These are phyloP conservation scores for Calidris pygmaea DNA, from an alignment of 2,113 vertebrate species.

Conservation along the genomic window DNA sequence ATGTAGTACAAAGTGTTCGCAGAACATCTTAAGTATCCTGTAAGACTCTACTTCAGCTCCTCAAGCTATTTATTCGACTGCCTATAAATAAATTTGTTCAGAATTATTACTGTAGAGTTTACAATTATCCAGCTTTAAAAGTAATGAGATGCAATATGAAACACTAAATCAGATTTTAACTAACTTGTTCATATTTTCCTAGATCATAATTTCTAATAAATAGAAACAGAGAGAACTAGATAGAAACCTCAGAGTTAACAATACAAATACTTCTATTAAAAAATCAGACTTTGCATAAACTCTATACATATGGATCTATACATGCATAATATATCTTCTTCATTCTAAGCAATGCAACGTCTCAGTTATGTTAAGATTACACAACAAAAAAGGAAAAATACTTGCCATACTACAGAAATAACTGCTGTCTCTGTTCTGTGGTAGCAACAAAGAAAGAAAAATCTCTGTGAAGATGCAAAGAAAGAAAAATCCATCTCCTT, in stretches of 20 bases:
- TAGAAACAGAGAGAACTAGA: neutral
- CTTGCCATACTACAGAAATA: neutral
- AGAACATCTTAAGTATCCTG: neutral
- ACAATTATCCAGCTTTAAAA: neutral
- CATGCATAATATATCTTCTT: neutral
- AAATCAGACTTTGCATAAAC: neutral
- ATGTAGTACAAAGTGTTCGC: neutral
- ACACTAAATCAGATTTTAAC: neutral
- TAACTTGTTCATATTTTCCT: neutral
- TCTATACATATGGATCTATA: neutral
- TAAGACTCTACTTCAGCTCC: neutral
- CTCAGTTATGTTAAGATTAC: neutral
- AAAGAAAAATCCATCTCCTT: neutral
- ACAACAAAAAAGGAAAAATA: neutral
- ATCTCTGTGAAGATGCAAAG: neutral
- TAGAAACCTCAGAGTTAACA: neutral
- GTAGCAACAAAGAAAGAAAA: neutral
- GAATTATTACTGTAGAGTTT: neutral
- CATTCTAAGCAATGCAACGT: neutral
- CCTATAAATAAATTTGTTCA: neutral
- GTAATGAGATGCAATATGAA: neutral
- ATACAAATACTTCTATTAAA: neutral
- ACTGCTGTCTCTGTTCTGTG: neutral
- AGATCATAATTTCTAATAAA: neutral
- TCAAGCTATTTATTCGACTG: neutral